Conservation (phyloP, 2,888 invertebrate species). For the Pecten maximus region DNA sequence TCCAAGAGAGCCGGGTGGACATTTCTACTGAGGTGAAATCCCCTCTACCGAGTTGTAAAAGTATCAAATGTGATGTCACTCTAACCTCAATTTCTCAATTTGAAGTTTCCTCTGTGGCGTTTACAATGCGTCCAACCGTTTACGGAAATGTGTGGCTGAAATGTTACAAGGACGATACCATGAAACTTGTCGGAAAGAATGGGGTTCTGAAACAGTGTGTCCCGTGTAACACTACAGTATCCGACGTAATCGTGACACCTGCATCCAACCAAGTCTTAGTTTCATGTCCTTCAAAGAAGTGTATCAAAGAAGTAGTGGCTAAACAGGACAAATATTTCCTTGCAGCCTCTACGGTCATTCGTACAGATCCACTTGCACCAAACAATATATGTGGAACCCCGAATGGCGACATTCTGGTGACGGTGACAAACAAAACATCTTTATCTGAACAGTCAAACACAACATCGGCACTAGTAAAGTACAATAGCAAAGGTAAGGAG, state of each 20-base stretch:
- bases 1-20: not conserved
- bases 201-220: not conserved
- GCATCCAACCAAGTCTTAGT: not conserved
- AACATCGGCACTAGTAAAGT: not conserved
- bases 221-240: not conserved
- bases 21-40: not conserved
- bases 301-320: not conserved
- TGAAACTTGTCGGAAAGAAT: not conserved
- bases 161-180: not conserved
- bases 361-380: not conserved
- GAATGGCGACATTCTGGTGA: not conserved
- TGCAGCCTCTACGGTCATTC: not conserved
- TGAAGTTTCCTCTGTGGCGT: not conserved
- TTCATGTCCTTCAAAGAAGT: conserved; percentile 6
- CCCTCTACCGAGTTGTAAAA: not conserved
- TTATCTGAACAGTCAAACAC: not conserved
- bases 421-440: not conserved
- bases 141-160: not conserved
- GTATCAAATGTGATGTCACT: not conserved
- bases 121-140: not conserved
- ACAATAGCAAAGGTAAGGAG: not conserved
- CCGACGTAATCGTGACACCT: not conserved
- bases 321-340: not conserved
- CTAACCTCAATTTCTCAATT: not conserved
- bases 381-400: not conserved